These are phyloP conservation scores for Acrossocheilus wenchowensis DNA, from an alignment of 2,797 vertebrate genomes.

Conservation along the genomic window DNA sequence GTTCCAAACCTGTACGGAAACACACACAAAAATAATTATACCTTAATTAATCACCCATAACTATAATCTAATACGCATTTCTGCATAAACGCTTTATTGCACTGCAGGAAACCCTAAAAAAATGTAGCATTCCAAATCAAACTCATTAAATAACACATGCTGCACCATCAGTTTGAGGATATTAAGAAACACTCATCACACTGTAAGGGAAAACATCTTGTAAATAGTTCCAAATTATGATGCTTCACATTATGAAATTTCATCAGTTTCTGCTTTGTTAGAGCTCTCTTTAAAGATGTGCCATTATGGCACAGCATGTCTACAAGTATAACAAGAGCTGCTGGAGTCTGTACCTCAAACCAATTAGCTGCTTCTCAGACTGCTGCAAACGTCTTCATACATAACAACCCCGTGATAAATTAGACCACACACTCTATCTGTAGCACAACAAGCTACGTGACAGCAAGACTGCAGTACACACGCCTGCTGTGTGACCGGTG, in stretches of 20 bases:
- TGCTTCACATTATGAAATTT: slow-evolving; percentile 21
- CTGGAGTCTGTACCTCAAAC: slow-evolving; percentile 57
- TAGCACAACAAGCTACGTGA: slow-evolving; percentile 56
- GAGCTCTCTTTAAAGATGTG: slow-evolving; percentile 37
- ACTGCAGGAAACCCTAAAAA: neutral
- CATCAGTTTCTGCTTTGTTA: slow-evolving; percentile 42
- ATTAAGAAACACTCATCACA: slow-evolving; percentile 15
- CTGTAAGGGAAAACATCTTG: slow-evolving; percentile 5
- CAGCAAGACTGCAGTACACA: slow-evolving; percentile 50
- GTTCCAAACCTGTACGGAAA: slow-evolving; percentile 85
- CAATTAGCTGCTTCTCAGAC: slow-evolving; percentile 60
- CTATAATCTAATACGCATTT: neutral
- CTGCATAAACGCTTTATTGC: neutral
- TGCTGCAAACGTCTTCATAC: slow-evolving; percentile 60
- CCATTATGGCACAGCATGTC: slow-evolving; percentile 53
- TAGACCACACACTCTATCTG: slow-evolving; percentile 61
- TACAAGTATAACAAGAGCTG: slow-evolving; percentile 47
- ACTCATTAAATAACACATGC: slow-evolving; percentile 36
- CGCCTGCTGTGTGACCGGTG: slow-evolving; percentile 39
- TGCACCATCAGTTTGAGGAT: slow-evolving; percentile 20
- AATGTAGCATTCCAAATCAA: neutral
- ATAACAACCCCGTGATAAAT: slow-evolving; percentile 61
- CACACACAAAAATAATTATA: neutral
- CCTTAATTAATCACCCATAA: neutral
- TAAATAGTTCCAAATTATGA: slow-evolving; percentile 53